A percentile compares a stretch with the other conserved stretches of the same genome.
Conservation (phyloP, 2,797 vertebrate genomes). For the Sus cebifrons region DNA sequence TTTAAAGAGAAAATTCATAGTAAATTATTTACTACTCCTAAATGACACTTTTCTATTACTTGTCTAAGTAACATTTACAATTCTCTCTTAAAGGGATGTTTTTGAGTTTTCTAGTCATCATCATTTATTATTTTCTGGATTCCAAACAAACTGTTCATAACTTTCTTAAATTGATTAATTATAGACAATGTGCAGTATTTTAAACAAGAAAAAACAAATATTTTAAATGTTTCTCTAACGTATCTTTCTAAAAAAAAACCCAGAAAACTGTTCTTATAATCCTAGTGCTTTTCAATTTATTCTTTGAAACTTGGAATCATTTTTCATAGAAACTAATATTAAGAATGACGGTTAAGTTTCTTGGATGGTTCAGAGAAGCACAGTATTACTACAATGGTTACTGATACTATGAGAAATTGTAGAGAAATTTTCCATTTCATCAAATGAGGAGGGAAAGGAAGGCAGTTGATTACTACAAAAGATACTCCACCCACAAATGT, state of each 20-base stretch:
- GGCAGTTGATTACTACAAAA: slow-evolving; percentile 5
- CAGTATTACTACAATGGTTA: background rate
- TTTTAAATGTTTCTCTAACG: slow-evolving; percentile 37
- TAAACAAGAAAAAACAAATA: slow-evolving; percentile 38
- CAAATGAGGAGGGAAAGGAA: background rate
- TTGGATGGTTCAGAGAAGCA: slow-evolving; percentile 22
- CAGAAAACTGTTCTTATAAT: slow-evolving; percentile 1
- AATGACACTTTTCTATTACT: background rate
- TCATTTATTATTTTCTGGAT: background rate
- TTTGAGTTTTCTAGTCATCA: background rate
- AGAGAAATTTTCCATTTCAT: slow-evolving; percentile 26
- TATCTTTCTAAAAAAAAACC: slow-evolving; percentile 57
- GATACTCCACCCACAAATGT: background rate
- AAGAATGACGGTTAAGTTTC: slow-evolving; percentile 19
- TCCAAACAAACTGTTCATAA: background rate
- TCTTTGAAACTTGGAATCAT: background rate
- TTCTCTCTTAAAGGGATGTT: background rate
- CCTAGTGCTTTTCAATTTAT: background rate
- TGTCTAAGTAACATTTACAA: slow-evolving; percentile 47
- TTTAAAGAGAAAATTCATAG: slow-evolving; percentile 61
- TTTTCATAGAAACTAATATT: slow-evolving; percentile 55
- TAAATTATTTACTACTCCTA: slow-evolving; percentile 43
- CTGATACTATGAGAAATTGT: slow-evolving; percentile 30
- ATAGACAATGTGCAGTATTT: background rate
- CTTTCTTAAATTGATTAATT: slow-evolving; percentile 55